Evolutionary conservation across 2,888 invertebrate genomes (phyloP), one percentile per base, ranked within the genome.

Genomic region (Drosophila hamatofila): DNA sequence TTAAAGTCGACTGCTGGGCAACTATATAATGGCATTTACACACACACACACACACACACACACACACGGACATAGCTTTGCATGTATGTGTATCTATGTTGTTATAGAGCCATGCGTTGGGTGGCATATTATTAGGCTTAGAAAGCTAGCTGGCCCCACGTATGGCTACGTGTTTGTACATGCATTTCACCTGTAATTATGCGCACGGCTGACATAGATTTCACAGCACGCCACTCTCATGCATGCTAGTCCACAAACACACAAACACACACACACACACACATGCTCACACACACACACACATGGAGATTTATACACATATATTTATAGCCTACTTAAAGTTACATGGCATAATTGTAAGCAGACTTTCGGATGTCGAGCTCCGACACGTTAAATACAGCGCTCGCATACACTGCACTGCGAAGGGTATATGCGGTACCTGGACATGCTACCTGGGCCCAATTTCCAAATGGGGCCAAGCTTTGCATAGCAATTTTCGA

Each of bases 311-410:
- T 62, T 54, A 56, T 35, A 55, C 54, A 51, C 67, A 54, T 70
- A 68, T 84, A 88, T 87, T 88, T 88, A 82, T 88, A 88, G 88
- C 85, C 83, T 88, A 85, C 85, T 85, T 83, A 75, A 79, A 75
- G 72, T 76, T 72, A 70, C 62, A 69, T 21, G 55, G 52, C 64
- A 66, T 48, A 59, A 62, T 57, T 58, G 57, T 49, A 70, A 69
- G 59, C 72, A 55, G 51, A 71, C 76, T 71, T 70, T 70, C 16
- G 76, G 42, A 69, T 69, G 66, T 57, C 39, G 58, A 33, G 56
- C 57, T n/a, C 42, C 69, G 64, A 48, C 70, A 69, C 52, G 67
- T 52, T 33, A 54, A 67, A 30, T 21, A 67, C 44, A 25, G 33
- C 33, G 41, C 41, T 46, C 30, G n/a, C 9, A 30, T 9, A 46